A percentile compares a stretch with the other conserved stretches of the same genome.
phyloP scores from a whole-genome alignment of 2,888 invertebrate genomes.

The Muschampia plurimacula region DNA sequence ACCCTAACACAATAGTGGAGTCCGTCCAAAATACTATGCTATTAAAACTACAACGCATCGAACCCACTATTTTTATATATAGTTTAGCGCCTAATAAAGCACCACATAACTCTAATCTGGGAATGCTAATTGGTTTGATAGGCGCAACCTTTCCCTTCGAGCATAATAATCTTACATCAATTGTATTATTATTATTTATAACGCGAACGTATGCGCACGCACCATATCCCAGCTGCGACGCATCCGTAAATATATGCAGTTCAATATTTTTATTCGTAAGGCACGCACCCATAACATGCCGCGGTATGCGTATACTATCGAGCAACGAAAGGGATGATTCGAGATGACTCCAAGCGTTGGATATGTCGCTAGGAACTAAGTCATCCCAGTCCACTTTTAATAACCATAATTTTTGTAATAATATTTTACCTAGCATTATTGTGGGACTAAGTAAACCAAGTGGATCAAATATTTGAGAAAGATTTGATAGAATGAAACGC shows the following conservation, averaged over 20 bases:
- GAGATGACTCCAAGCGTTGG: constrained; percentile 17
- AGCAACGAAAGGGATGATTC: constrained; percentile 7
- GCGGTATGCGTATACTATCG: constrained; percentile 25
- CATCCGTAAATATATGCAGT: constrained; percentile 45
- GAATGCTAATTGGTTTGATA: constrained; percentile 42
- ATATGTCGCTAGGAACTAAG: constrained; percentile 28
- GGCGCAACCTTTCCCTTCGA: constrained; percentile 51
- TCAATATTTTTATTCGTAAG: constrained; percentile 15
- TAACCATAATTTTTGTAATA: constrained; percentile 42
- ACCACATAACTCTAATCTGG: constrained; percentile 49
- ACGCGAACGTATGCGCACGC: constrained; percentile 48
- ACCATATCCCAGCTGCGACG: constrained; percentile 46
- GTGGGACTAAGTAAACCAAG: constrained; percentile 44
- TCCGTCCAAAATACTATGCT: constrained; percentile 46
- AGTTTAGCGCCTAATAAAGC: constrained; percentile 46
- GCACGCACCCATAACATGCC: constrained; percentile 26
- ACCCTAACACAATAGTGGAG: constrained; percentile 48
- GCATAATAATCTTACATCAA: constrained; percentile 44
- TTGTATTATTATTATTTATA: neutral
- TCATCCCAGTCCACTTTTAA: constrained; percentile 41
- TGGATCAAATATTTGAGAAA: constrained; percentile 47
- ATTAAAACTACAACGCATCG: constrained; percentile 39
- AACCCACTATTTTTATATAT: constrained; percentile 39
- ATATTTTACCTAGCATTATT: constrained; percentile 37
- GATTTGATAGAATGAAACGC: constrained; percentile 42